Evolutionary conservation across 2,113 vertebrate species (phyloP).

Genomic region (Fulmarus glacialis): DNA sequence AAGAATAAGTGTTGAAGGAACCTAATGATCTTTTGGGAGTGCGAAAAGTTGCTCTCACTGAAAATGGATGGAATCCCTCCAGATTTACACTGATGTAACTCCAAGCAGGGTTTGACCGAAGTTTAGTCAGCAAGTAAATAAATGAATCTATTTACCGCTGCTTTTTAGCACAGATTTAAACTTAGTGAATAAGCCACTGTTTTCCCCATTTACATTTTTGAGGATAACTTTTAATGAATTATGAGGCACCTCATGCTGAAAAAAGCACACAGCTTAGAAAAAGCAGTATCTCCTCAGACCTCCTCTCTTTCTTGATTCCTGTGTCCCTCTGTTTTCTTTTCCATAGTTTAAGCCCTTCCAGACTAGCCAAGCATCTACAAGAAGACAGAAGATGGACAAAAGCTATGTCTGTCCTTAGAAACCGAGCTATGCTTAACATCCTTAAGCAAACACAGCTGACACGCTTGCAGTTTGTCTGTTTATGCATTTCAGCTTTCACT

Average conservation of each 20-base stretch:
- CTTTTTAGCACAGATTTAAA: not conserved
- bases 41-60: constrained; percentile 22
- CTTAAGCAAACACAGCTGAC: constrained; percentile 9
- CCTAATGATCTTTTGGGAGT: constrained; percentile 30
- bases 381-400: not conserved
- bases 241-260: not conserved
- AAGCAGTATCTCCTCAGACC: not conserved
- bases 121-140: constrained; percentile 23
- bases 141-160: not conserved
- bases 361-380: not conserved
- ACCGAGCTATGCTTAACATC: not conserved
- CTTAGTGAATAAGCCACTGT: not conserved
- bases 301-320: not conserved
- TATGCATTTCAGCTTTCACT: not conserved
- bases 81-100: not conserved
- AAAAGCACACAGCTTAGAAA: not conserved
- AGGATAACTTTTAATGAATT: not conserved
- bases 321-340: not conserved
- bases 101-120: not conserved
- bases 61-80: constrained; percentile 18
- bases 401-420: not conserved
- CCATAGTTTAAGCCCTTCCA: not conserved
- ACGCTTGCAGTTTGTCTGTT: not conserved
- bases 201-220: not conserved
- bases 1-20: constrained; percentile 44